These are phyloP conservation scores for Chloromyia formosa DNA, from an alignment of 2,888 invertebrate species.

Conservation along the genomic window DNA sequence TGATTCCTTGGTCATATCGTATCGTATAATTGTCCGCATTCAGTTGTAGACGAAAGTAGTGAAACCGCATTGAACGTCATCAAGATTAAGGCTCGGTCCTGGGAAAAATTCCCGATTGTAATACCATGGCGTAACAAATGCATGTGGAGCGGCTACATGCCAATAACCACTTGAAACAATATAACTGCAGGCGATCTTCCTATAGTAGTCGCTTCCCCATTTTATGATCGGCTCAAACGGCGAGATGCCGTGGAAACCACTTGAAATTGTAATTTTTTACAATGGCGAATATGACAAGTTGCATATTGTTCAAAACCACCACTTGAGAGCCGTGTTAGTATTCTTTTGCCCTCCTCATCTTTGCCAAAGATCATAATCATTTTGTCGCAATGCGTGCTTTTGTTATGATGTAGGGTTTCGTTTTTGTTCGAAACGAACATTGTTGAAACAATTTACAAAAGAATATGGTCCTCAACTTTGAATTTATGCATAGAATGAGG, in stretches of 20 bases:
- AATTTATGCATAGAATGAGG: too few relatives aligned
- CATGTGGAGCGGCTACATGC: not conserved
- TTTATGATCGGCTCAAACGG: not conserved
- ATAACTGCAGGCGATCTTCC: slow-evolving; percentile 35
- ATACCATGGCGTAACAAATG: slow-evolving; percentile 4
- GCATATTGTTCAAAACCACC: slow-evolving; percentile 31
- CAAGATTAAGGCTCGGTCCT: not conserved
- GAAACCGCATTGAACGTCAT: not conserved
- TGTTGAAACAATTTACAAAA: too few relatives aligned
- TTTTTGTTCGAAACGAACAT: too few relatives aligned
- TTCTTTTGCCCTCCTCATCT: too few relatives aligned
- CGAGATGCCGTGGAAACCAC: slow-evolving; percentile 8
- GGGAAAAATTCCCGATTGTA: not conserved
- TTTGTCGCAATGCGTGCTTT: too few relatives aligned
- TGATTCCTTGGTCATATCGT: slow-evolving; percentile 10
- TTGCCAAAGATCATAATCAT: too few relatives aligned
- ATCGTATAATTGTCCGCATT: slow-evolving; percentile 9
- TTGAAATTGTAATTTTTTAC: slow-evolving; percentile 41
- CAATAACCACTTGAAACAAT: slow-evolving; percentile 32
- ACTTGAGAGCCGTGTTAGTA: not conserved
- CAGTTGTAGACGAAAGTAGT: not conserved
- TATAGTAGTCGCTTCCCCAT: slow-evolving; percentile 2
- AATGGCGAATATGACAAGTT: slow-evolving; percentile 40
- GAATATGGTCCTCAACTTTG: too few relatives aligned
- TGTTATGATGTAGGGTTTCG: too few relatives aligned